A percentile compares a stretch with the other conserved stretches of the same genome.
These are phyloP conservation scores for Dysidea cf. avara DNA, from an alignment of 37 sponge, comb jelly and placozoan species.

Conservation along the genomic window DNA sequence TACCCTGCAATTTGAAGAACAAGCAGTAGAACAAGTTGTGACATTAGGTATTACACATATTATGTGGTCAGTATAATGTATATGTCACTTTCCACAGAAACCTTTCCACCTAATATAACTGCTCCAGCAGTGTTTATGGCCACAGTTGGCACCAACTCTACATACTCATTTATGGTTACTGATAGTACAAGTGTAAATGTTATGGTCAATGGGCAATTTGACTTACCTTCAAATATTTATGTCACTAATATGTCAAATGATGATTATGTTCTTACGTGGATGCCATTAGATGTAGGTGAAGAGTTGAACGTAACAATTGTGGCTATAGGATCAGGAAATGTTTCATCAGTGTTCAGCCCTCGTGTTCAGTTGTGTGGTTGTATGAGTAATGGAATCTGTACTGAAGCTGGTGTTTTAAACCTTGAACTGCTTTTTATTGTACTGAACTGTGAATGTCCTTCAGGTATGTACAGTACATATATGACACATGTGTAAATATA, in stretches of 20 bases:
- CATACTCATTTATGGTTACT: background rate
- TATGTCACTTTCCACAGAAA: conserved; percentile 11
- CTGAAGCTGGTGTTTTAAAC: conserved; percentile 28
- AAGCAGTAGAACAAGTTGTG: background rate
- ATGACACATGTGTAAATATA: conserved; percentile 13
- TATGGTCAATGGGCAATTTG: background rate
- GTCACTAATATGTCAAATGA: background rate
- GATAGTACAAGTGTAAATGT: background rate
- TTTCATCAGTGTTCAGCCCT: conserved; percentile 4
- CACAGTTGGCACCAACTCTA: background rate
- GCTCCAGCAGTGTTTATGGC: background rate
- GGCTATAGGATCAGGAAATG: conserved; percentile 14
- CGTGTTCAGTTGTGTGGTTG: conserved; percentile 51
- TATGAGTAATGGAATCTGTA: conserved; percentile 52
- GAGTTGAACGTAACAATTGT: conserved; percentile 11
- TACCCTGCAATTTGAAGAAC: conserved; percentile 4
- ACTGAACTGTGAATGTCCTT: conserved; percentile 40
- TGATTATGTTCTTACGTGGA: conserved; percentile 28
- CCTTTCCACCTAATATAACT: conserved; percentile 8
- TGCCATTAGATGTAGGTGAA: background rate
- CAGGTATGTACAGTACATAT: conserved; percentile 51
- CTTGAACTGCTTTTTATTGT: conserved; percentile 3
- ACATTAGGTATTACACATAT: background rate
- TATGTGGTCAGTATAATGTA: no score
- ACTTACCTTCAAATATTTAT: background rate